Percentiles rank a stretch among this genome's conserved stretches.
These are phyloP conservation scores for Danaus plexippus DNA, from an alignment of 1,140 invertebrate genomes.

Conservation along the genomic window DNA sequence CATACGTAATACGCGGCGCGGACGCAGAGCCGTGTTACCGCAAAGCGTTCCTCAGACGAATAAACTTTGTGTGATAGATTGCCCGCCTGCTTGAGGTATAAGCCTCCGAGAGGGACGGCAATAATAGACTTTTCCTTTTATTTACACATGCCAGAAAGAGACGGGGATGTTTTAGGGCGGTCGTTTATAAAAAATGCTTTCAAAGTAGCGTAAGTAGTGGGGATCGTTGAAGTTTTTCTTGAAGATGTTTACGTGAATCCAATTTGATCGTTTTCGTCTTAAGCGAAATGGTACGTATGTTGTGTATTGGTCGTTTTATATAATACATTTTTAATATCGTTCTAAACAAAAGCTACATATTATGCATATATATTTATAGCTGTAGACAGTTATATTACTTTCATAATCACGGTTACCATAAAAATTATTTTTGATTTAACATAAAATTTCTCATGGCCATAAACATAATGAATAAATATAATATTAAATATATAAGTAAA, in stretches of 20 bases:
- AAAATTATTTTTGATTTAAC: too few species aligned
- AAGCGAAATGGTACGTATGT: constrained; percentile 27
- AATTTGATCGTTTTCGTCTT: constrained; percentile 61
- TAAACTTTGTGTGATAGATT: constrained; percentile 67
- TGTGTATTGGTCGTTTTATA: constrained; percentile 36
- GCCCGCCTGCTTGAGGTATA: constrained; percentile 55
- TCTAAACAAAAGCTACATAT: too few species aligned
- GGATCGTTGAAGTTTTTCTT: constrained; percentile 70
- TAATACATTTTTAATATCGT: neutral
- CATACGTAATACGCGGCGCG: constrained; percentile 43
- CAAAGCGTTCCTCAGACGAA: constrained; percentile 66
- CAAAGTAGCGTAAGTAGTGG: constrained; percentile 66
- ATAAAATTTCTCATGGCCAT: too few species aligned
- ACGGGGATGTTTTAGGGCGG: constrained; percentile 38
- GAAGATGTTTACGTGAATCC: constrained; percentile 68
- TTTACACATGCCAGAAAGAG: constrained; percentile 24
- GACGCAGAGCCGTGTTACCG: constrained; percentile 46
- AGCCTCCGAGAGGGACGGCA: constrained; percentile 53
- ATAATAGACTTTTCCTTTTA: constrained; percentile 8
- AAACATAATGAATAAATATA: too few species aligned
- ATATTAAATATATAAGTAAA: too few species aligned
- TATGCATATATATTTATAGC: too few species aligned
- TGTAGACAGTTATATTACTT: too few species aligned
- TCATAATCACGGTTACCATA: too few species aligned
- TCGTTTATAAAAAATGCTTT: constrained; percentile 64